phyloP scores from a whole-genome alignment of 2,888 invertebrate genomes.

The Cryptocephalus primarius region DNA sequence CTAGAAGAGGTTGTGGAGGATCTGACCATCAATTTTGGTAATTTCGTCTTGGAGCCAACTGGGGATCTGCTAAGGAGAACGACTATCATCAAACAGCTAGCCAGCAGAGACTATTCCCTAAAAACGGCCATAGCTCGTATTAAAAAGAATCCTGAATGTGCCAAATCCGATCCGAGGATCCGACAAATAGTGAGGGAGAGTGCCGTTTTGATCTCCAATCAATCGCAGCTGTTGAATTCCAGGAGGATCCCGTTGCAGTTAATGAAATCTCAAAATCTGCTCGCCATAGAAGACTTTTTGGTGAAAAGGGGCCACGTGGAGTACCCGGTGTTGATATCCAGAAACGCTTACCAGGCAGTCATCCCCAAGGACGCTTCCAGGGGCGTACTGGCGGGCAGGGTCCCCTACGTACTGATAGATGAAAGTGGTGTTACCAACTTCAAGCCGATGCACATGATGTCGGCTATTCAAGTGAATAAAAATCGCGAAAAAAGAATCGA shows the following conservation, averaged over 20 bases:
- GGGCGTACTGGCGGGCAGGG: constrained; percentile 61
- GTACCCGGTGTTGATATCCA: constrained; percentile 59
- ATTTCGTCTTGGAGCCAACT: constrained; percentile 37
- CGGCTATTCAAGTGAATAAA: constrained; percentile 41
- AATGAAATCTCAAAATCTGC: constrained; percentile 54
- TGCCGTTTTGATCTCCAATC: constrained; percentile 44
- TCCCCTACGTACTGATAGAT: constrained; percentile 65
- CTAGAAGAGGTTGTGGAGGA: constrained; percentile 49
- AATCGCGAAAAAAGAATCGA: constrained; percentile 26
- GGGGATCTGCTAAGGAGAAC: constrained; percentile 57
- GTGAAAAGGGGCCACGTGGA: constrained; percentile 46
- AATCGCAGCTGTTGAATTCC: constrained; percentile 47
- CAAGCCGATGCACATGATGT: constrained; percentile 64
- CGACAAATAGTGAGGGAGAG: constrained; percentile 63
- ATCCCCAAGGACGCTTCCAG: constrained; percentile 66
- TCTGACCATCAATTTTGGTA: constrained; percentile 25
- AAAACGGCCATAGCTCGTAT: constrained; percentile 51
- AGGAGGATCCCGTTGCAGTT: constrained; percentile 59
- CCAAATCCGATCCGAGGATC: constrained; percentile 57
- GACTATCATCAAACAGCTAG: constrained; percentile 60
- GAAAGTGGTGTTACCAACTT: constrained; percentile 67
- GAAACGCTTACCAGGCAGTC: constrained; percentile 63
- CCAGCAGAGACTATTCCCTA: constrained; percentile 53
- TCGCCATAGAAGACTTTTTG: constrained; percentile 68
- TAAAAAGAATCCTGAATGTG: constrained; percentile 54